A percentile compares a stretch with the other conserved stretches of the same genome.
phyloP scores from a whole-genome alignment of 2,797 vertebrate genomes.

The Sylvia borin region DNA sequence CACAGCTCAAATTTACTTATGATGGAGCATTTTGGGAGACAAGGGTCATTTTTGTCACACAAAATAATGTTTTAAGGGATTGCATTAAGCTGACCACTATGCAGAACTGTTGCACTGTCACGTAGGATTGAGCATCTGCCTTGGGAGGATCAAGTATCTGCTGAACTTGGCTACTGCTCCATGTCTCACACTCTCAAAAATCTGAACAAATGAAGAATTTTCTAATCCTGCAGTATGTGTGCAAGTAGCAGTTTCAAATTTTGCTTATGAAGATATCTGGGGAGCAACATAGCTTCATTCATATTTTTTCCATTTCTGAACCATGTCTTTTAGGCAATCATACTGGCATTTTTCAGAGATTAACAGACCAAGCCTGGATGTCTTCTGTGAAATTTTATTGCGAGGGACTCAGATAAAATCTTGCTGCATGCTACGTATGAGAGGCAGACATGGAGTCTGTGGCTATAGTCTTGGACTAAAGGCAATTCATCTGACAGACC shows the following conservation, averaged over 20 bases:
- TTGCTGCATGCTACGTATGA: neutral
- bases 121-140: accelerated
- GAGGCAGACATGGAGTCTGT: neutral
- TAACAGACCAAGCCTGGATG: neutral
- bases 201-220: neutral
- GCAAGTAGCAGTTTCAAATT: neutral
- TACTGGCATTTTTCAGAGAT: neutral
- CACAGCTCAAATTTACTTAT: neutral
- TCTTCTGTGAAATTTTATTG: neutral
- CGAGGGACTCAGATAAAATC: neutral
- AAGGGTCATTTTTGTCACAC: neutral
- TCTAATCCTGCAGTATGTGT: neutral
- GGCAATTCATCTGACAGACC: neutral
- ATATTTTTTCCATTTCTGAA: neutral
- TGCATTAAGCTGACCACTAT: neutral
- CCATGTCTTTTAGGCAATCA: neutral
- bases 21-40: neutral
- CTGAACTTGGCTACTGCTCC: neutral
- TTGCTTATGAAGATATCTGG: neutral
- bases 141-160: neutral
- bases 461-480: neutral
- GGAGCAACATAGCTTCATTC: neutral
- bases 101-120: neutral
- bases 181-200: neutral
- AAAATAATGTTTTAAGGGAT: neutral